Percentiles rank a stretch among this genome's conserved stretches.
phyloP scores from a whole-genome alignment of 2,888 invertebrate species.

The Sericinus montela region DNA sequence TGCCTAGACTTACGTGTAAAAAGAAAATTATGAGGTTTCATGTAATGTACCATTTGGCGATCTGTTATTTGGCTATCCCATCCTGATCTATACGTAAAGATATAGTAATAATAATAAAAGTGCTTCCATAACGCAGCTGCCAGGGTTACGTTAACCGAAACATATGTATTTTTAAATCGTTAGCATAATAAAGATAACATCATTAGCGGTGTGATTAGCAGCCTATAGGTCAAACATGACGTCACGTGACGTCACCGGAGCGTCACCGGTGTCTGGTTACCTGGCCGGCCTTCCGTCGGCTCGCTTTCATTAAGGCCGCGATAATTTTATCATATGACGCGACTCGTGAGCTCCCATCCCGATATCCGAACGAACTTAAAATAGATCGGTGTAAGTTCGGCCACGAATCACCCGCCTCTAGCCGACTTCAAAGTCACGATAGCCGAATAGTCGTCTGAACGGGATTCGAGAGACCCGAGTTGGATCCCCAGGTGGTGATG shows the following conservation, averaged over 20 bases:
- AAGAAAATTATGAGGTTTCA: too few species aligned
- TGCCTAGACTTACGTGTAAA: too few species aligned
- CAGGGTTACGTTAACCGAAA: too few species aligned
- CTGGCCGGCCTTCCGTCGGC: slow-evolving; percentile 56
- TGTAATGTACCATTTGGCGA: too few species aligned
- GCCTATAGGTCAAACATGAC: slow-evolving; percentile 40
- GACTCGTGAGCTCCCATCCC: slow-evolving; percentile 33
- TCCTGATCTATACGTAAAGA: too few species aligned
- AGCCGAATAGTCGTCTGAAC: too few species aligned
- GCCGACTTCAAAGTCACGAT: background rate
- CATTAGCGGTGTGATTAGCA: slow-evolving; percentile 24
- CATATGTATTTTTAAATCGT: too few species aligned
- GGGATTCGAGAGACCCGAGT: too few species aligned
- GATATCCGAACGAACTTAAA: slow-evolving; percentile 52
- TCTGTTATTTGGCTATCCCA: too few species aligned
- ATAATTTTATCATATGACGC: slow-evolving; percentile 76
- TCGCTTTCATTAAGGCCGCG: slow-evolving; percentile 67
- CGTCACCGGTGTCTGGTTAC: slow-evolving; percentile 68
- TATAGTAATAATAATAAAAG: too few species aligned
- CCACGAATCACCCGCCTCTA: slow-evolving; percentile 22
- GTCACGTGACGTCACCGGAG: slow-evolving; percentile 40
- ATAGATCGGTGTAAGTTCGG: slow-evolving; percentile 41
- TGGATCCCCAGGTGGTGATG: too few species aligned
- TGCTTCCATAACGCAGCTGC: too few species aligned
- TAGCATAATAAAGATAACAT: background rate